Evolutionary conservation across 2,797 vertebrate genomes (phyloP).

Genomic region (Streptopelia turtur): DNA sequence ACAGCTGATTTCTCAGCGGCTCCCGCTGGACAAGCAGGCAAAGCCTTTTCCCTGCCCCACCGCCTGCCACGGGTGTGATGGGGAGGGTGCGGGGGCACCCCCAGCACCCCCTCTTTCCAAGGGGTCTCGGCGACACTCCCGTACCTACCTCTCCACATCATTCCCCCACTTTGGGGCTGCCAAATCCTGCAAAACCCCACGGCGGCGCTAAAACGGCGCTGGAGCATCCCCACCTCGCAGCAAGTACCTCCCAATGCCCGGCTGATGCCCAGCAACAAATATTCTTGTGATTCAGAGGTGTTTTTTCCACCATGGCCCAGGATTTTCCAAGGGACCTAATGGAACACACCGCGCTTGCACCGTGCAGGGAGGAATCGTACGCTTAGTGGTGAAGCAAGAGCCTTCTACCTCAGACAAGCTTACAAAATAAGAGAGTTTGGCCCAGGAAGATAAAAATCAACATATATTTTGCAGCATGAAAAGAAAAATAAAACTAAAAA

Average conservation of each 20-base stretch:
- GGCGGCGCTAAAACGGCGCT: rapidly evolving
- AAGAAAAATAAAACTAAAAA: not conserved
- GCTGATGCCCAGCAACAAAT: not conserved
- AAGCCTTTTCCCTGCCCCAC: not conserved
- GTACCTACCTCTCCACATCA: not conserved
- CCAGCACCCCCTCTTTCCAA: not conserved
- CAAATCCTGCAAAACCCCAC: not conserved
- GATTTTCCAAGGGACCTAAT: not conserved
- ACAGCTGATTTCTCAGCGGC: not conserved
- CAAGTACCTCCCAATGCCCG: not conserved
- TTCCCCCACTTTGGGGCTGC: not conserved
- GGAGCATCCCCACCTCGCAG: not conserved
- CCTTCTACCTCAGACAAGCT: slow-evolving; percentile 30
- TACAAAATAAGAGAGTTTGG: slow-evolving; percentile 65
- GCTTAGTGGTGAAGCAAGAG: not conserved
- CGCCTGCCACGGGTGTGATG: rapidly evolving
- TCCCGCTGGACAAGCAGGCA: not conserved
- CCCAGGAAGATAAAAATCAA: slow-evolving; percentile 62
- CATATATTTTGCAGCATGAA: slow-evolving; percentile 71
- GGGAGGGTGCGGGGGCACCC: not conserved
- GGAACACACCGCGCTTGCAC: rapidly evolving
- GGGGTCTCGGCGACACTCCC: not conserved
- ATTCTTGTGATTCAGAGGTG: not conserved
- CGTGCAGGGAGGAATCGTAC: not conserved
- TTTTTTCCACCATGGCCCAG: not conserved